These are phyloP conservation scores for Henricia sp. DNA, from an alignment of 53 echinoderm and acorn worm species.

Conservation along the genomic window DNA sequence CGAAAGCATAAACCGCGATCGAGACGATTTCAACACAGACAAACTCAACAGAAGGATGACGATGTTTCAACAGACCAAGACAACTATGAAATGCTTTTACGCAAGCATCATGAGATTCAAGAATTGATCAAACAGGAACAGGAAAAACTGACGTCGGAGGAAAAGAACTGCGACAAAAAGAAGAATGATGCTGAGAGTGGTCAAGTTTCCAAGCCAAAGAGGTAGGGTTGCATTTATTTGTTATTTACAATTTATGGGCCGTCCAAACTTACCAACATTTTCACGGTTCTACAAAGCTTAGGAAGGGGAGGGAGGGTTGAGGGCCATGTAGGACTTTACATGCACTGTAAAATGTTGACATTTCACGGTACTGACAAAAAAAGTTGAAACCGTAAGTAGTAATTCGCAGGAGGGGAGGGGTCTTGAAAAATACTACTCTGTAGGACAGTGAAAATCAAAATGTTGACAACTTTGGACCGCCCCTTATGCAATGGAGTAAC, in stretches of 20 bases:
- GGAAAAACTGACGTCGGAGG: constrained; percentile 33
- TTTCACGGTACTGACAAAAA: too few species aligned
- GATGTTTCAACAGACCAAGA: constrained; percentile 27
- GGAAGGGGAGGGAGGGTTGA: too few species aligned
- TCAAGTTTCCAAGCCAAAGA: not conserved
- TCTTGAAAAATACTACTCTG: too few species aligned
- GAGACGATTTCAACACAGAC: not conserved
- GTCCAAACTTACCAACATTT: too few species aligned
- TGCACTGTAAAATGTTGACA: too few species aligned
- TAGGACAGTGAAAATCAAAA: too few species aligned
- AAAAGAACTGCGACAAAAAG: not conserved
- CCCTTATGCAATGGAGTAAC: too few species aligned
- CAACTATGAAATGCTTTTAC: constrained; percentile 77
- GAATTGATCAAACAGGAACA: constrained; percentile 68
- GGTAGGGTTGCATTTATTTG: not conserved
- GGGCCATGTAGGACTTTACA: too few species aligned
- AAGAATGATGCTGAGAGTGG: not conserved
- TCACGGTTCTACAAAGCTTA: too few species aligned
- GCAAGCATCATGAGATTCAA: constrained; percentile 73
- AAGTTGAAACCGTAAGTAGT: too few species aligned
- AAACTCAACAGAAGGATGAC: constrained; percentile 1
- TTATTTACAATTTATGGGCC: not conserved
- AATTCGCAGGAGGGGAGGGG: too few species aligned
- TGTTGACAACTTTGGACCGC: too few species aligned
- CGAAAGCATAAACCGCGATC: constrained; percentile 6